Conservation (phyloP, 2,113 vertebrate species). For the Alethe castanea region DNA sequence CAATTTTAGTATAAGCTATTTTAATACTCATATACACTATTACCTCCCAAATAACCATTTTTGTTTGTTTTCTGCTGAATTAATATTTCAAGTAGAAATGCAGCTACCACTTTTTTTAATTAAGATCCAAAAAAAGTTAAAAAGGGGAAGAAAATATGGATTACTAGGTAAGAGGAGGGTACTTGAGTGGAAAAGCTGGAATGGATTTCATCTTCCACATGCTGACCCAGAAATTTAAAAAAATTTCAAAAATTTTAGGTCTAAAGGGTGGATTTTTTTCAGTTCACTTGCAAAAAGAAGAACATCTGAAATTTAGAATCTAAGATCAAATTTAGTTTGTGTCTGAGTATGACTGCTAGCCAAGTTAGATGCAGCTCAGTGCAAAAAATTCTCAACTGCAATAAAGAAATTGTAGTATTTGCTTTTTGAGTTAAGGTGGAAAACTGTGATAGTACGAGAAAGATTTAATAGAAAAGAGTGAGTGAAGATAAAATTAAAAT, state of each 20-base stretch:
- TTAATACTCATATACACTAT: not conserved
- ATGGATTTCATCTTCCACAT: not conserved
- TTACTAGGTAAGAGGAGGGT: not conserved
- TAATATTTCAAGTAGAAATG: not conserved
- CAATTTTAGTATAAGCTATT: not conserved
- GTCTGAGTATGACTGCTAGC: not conserved
- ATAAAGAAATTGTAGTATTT: not conserved
- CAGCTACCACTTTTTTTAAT: not conserved
- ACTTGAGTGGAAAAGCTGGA: not conserved
- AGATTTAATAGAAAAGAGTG: not conserved
- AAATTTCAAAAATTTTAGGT: not conserved
- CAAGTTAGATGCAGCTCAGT: not conserved
- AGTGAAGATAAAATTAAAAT: not conserved
- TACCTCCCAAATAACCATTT: not conserved
- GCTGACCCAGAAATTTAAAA: not conserved
- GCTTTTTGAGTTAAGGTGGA: not conserved
- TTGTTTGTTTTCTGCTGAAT: not conserved
- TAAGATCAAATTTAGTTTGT: not conserved
- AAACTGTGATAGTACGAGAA: not conserved
- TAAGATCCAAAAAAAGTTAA: rapidly evolving
- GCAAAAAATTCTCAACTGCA: not conserved
- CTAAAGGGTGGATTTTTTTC: rapidly evolving
- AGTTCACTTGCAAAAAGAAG: not conserved
- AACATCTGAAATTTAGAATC: not conserved
- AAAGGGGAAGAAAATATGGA: not conserved